Base-by-base conservation (phyloP, 2,888 invertebrate species). In the Lepidocyrtoides sp. region DNA sequence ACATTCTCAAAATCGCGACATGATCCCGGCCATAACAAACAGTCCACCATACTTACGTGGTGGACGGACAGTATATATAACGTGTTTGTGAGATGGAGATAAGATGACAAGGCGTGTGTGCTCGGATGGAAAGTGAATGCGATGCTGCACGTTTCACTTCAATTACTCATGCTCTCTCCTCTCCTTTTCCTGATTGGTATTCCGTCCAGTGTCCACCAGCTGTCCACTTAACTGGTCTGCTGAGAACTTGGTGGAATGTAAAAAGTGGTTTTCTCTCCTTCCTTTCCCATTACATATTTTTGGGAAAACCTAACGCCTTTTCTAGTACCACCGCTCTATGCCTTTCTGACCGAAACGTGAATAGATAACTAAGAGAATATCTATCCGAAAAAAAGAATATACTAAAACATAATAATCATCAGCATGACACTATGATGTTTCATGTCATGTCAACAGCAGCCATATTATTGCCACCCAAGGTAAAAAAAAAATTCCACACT, bases 121-220 rank as follows among this genome's bases (percentile, higher is more conserved):
- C 32, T 12, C 12, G 26, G 26, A 26, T 14, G 51, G 26, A 77
- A 32, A 51, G 41, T 72, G 44, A 32, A 2, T 63, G 7, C 41
- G n/a, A 23, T 20, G 83, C 57, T 44, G 23, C 87, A 88, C 87
- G 87, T 66, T 81, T 81, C 81, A 79, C 79, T 88, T 88, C 87
- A 88, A 88, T 88, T 88, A 88, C 87, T 79, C 69, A 81, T 32
- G 14, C 54, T 69, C 81, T 69, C 81, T 29, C 75, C 32, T 72
- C 23, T 41, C 12, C 44, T 44, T 44, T 48, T 5, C 10, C 84
- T 88, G 79, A 88, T 88, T 88, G 87, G 66, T 88, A 88, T 88
- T 88, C 87, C 41, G n/a, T 10, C 48, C 86, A 57, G 63, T 86
- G 77, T 86, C 63, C 77, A 77, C 86, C 86, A 86, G 86, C 77